A percentile compares a stretch with the other conserved stretches of the same genome.
phyloP scores from a whole-genome alignment of 1,140 invertebrate species.

The Lucilia sericata region DNA sequence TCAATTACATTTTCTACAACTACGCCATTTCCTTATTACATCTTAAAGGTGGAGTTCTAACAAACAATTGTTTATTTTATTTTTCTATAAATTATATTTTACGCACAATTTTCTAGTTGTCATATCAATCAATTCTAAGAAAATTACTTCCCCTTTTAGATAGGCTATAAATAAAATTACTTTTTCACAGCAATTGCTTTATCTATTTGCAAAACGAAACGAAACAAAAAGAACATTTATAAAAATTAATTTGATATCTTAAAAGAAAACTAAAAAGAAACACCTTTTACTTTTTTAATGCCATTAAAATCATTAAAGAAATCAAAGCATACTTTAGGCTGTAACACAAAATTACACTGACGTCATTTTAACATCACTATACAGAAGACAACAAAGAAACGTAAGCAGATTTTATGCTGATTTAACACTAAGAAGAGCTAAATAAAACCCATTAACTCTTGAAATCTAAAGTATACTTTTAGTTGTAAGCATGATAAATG shows the following conservation, averaged over 20 bases:
- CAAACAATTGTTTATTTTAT: not conserved
- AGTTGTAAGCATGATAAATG: not conserved
- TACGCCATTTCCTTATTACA: not conserved
- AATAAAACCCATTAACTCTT: slow-evolving; percentile 3
- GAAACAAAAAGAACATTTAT: not conserved
- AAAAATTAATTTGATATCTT: not conserved
- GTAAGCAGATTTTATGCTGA: slow-evolving; percentile 1
- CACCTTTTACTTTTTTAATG: not conserved
- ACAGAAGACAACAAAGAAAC: too few relatives aligned
- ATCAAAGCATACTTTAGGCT: not conserved
- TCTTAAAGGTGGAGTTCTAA: not conserved
- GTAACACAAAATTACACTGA: not conserved
- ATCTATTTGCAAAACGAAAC: too few relatives aligned
- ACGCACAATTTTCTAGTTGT: not conserved
- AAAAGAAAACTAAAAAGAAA: not conserved
- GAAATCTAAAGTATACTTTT: slow-evolving; percentile 12
- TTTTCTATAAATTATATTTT: not conserved
- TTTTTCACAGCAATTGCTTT: too few relatives aligned
- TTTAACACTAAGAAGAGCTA: not conserved
- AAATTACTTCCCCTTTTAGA: not conserved
- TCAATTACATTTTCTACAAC: too few relatives aligned
- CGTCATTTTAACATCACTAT: not conserved
- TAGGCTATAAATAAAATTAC: not conserved
- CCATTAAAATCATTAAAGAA: not conserved
- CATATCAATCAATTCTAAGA: not conserved